A percentile compares a stretch with the other conserved stretches of the same genome.
phyloP scores from a whole-genome alignment of 2,797 vertebrate species.

The Myiotriccus ornatus region DNA sequence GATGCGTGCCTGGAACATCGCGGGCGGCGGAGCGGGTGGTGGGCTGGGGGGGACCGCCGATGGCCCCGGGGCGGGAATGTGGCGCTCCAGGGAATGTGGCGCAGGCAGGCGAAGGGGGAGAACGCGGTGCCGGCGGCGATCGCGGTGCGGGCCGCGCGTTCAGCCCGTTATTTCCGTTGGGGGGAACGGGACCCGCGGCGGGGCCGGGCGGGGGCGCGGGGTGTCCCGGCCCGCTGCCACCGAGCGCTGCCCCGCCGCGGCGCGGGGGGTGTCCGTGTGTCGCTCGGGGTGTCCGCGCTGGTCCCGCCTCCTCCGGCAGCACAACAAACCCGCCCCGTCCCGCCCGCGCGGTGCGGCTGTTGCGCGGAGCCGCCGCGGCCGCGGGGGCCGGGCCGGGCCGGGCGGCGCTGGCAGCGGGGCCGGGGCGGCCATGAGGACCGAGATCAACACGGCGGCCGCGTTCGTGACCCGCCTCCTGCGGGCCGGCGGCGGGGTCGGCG shows the following conservation, averaged over 20 bases:
- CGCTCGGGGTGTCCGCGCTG: not conserved
- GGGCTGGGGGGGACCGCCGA: not conserved
- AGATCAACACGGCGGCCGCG: constrained; percentile 52
- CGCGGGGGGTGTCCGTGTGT: not conserved
- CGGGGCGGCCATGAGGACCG: not conserved
- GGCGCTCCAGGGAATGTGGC: not conserved
- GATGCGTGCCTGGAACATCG: fast-evolving
- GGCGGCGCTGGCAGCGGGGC: not conserved
- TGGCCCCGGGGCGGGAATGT: fast-evolving
- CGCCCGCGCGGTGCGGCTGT: not conserved
- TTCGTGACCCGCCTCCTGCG: constrained; percentile 77
- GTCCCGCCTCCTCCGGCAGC: not conserved
- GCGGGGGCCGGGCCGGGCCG: not conserved
- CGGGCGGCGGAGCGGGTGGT: fast-evolving
- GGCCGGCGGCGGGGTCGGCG: constrained; percentile 69
- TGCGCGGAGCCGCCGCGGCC: not conserved
- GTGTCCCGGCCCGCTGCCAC: no score
- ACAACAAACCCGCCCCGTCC: not conserved
- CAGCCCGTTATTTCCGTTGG: not conserved
- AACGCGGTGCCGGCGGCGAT: fast-evolving
- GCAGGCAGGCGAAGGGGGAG: no score
- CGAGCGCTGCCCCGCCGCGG: not conserved
- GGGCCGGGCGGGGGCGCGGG: not conserved
- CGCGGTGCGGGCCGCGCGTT: not conserved
- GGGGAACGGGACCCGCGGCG: no score